Evolutionary conservation across 2,888 invertebrate species (phyloP), one percentile per base, ranked within the genome.

Genomic region (Diplolepis rosae): DNA sequence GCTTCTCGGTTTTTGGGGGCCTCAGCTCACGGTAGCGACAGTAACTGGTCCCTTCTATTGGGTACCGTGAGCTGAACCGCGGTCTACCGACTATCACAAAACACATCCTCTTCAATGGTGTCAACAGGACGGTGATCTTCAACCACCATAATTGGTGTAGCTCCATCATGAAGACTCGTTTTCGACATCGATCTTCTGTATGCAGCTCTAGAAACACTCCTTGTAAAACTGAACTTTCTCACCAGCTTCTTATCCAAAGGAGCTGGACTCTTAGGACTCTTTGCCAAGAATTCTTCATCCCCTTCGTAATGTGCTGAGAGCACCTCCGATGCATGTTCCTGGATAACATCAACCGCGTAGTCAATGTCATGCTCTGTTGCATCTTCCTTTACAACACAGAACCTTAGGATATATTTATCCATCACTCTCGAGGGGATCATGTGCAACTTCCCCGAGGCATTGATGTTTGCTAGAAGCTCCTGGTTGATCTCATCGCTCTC

Each of bases 341-440:
- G 90, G 69, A 94, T 93, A 15, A 93, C 90, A 32, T 90, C 89
- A 91, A 93, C 92, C 0, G 94, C 94, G 75, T 92, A 90, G 61
- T 92, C 92, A 56, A 96, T 93, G 83, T 96, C 94, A 51, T 92
- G 91, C 70, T 95, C 94, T 0, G 89, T 91, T 3, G 96, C 95
- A 80, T 94, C 91, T 86, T 96, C 95, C 22, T 94, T 92, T 51
- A 94, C 94, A 0, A 97, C 94, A 84, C 95, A 95, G 89, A 97
- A 96, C 69, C 95, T 89, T 70, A 94, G 92, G 39, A 94, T 92
- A 85, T 94, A 96, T 86, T 93, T 92, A 65, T 93, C 93, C 87
- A 92, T 93, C 1, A 95, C 92, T 80, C 94, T 92, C 0, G 95
- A 93, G 0, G 95, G 95, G 52, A 95, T 95, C 95, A 97, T 95